Evolutionary conservation across 2,888 invertebrate genomes (phyloP), one percentile per base, ranked within the genome.

Genomic region (Mythimna pallens): DNA sequence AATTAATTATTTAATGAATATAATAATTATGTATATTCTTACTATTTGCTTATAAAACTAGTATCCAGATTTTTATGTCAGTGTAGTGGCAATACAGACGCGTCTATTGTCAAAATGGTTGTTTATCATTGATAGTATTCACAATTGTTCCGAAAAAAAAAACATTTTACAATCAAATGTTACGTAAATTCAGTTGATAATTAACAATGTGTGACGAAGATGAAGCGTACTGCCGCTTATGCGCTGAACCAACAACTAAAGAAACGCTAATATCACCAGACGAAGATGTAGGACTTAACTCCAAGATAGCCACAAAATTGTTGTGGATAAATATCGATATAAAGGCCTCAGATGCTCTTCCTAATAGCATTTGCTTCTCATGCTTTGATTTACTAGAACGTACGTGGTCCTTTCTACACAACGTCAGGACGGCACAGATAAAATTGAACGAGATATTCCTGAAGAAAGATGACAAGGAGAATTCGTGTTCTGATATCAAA

Each of bases 271-370:
- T 96, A 87, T 87, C 92, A 0, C 88, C 93, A 0, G 92, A 93
- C 30, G 94, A 94, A 82, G 94, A 94, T 65, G 94, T 93, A 8
- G 94, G 93, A 2, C 74, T 92, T 0, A 91, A 89, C 64, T 94
- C 94, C 0, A 95, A 94, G 84, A 90, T 96, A 25, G 82, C 89
- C 3, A 90, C 89, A 2, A 96, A 96, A 90, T 92, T 96, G 91
- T 87, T 88, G 4, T 96, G 95, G 95, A 95, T 96, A 82, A 96
- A 96, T 82, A 89, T 96, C 57, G 93, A 95, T 84, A 85, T 94
- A 83, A 88, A 92, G 40, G 61, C 87, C 10, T 79, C 89, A 14
- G 89, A 88, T 81, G 73, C 73, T 9, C 90, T 96, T 34, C 96
- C 96, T 6, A 93, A 90, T 25, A 91, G 93, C 3, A 95, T 96